Base-by-base conservation (phyloP, 1,140 invertebrate genomes). In the Cylas formicarius region DNA sequence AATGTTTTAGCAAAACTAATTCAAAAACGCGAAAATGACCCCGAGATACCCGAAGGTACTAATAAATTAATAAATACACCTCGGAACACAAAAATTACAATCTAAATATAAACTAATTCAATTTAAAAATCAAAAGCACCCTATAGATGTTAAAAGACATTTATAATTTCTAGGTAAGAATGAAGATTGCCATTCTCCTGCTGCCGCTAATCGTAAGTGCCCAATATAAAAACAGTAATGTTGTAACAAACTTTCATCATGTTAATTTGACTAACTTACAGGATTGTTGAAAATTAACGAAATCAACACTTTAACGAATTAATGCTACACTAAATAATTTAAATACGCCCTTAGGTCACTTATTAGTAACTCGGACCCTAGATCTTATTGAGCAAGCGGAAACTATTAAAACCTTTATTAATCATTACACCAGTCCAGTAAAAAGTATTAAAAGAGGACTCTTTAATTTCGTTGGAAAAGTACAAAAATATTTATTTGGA, bases 381-480 rank as follows among this genome's bases (percentile, higher is more conserved):
- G 6, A 40, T 18, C 9, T 40, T 5, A 16, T 29, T 3, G 14
- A 29, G 11, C 38, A 29, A 28, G 3, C 16, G 7, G 9, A 39
- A 3, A 8, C 37, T 10, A 26, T 27, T 14, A n/a, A 39, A n/a
- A 0, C 9, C 2, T 39, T 39, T n/a, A n/a, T 40, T 2, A 40
- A 28, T 9, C 38, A 40, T 40, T 29, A 40, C 14, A 19, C 13
- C 21, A 29, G n/a, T n/a, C n/a, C n/a, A n/a, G n/a, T n/a, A n/a
- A n/a, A n/a, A n/a, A 40, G 38, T 11, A 28, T n/a, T 18, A 40
- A 28, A 29, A 40, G 38, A 29, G 38, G 38, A 28, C 16, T 40
- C 17, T 6, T 40, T 17, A 28, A 40, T 7, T 19, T 40, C 5
- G 3, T 29, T 9, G 23, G 38, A 4, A 40, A 40, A 28, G 17